Evolutionary conservation across 2,888 invertebrate genomes (phyloP).

Genomic region (Dicyrtomina minuta): DNA sequence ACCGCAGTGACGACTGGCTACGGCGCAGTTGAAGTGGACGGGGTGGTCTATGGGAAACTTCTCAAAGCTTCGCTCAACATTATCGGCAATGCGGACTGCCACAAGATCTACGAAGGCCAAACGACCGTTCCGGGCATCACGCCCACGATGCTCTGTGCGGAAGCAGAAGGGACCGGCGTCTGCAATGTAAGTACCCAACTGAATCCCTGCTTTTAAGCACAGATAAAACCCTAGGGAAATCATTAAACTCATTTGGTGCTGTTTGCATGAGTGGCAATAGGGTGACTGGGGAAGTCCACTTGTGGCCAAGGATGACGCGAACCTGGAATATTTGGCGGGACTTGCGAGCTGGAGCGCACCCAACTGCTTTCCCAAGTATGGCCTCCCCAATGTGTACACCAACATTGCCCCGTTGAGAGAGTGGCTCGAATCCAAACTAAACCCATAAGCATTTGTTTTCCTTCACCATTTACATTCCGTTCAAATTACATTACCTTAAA

Average conservation of each 20-base stretch:
- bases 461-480: too few species aligned
- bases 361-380: too few species aligned
- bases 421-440: too few species aligned
- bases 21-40: too few species aligned
- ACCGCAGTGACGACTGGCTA: conserved; percentile 54
- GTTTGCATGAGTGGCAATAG: too few species aligned
- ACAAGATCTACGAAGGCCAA: conserved; percentile 49
- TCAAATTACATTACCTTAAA: too few species aligned
- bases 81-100: conserved; percentile 49
- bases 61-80: conserved; percentile 54
- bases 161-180: conserved; percentile 30
- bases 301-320: conserved; percentile 53
- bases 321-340: conserved; percentile 33
- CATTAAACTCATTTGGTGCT: neutral
- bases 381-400: too few species aligned
- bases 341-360: too few species aligned
- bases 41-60: conserved; percentile 51
- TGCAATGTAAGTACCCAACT: conserved; percentile 34
- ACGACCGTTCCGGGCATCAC: too few species aligned
- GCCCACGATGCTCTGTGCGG: conserved; percentile 43
- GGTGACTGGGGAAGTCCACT: conserved; percentile 58
- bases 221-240: neutral
- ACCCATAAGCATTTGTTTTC: too few species aligned
- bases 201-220: too few species aligned
- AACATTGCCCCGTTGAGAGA: too few species aligned